These are phyloP conservation scores for Heteromyza rotundicornis DNA, from an alignment of 2,888 invertebrate species.

Conservation along the genomic window DNA sequence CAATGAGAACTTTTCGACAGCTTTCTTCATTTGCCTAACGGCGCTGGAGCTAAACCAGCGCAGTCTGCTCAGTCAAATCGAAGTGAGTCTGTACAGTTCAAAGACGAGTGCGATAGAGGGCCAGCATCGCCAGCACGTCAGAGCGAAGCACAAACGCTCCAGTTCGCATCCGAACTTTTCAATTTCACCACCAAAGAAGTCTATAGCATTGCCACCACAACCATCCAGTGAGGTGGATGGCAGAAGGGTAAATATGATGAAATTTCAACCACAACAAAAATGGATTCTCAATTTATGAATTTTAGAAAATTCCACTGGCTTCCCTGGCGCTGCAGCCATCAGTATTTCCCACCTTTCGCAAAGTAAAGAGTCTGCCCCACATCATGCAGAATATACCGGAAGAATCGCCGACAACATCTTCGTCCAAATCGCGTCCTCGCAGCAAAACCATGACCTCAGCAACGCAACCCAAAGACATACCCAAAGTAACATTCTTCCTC, in stretches of 20 bases:
- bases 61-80: constrained; percentile 69
- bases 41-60: constrained; percentile 71
- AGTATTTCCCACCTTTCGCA: constrained; percentile 33
- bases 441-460: constrained; percentile 49
- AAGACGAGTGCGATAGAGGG: neutral
- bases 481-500: too few species aligned
- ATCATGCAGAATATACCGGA: constrained; percentile 6
- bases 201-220: constrained; percentile 11
- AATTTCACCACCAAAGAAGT: constrained; percentile 37
- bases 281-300: too few species aligned
- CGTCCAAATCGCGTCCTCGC: constrained; percentile 27
- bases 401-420: too few species aligned
- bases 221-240: too few species aligned
- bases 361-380: constrained; percentile 42
- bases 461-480: constrained; percentile 9
- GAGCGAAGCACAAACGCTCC: constrained; percentile 62
- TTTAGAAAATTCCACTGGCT: too few species aligned
- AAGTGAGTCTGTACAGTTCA: constrained; percentile 62
- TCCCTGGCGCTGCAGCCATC: too few species aligned
- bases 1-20: constrained; percentile 68
- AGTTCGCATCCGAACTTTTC: constrained; percentile 68
- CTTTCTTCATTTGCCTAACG: constrained; percentile 68
- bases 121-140: too few species aligned
- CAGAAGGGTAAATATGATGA: too few species aligned
- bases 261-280: too few species aligned